Conservation (phyloP, 1,140 invertebrate genomes). For the Vollenhovia emeryi region DNA sequence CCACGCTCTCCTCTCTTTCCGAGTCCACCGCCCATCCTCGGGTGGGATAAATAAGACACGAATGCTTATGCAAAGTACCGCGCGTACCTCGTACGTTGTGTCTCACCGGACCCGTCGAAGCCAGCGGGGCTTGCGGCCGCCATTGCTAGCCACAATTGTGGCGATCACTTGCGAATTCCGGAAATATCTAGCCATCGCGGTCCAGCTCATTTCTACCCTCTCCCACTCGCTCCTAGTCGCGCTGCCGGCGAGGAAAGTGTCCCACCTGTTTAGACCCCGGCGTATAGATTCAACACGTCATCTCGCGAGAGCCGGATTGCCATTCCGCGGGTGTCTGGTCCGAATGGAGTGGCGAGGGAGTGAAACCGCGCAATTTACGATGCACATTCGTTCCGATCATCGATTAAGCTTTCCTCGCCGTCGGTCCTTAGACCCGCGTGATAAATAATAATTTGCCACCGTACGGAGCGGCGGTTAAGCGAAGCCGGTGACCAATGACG, state of each 20-base stretch:
- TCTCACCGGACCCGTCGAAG: neutral
- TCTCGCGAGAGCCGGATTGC: neutral
- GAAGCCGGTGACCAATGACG: conserved; percentile 26
- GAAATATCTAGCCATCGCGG: conserved; percentile 30
- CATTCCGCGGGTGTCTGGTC: neutral
- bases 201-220: conserved; percentile 21
- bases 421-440: conserved; percentile 21
- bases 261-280: neutral
- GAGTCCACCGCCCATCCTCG: neutral
- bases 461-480: conserved; percentile 50
- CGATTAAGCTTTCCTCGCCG: conserved; percentile 58
- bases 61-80: conserved; percentile 44
- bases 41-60: conserved; percentile 5
- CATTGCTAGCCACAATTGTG: conserved; percentile 42
- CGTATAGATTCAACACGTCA: conserved; percentile 2
- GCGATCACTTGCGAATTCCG: conserved; percentile 58
- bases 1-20: neutral
- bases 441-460: conserved; percentile 75
- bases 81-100: neutral
- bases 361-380: conserved; percentile 66
- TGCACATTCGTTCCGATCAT: conserved; percentile 62
- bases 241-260: neutral
- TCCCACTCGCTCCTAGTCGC: neutral
- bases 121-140: conserved; percentile 16
- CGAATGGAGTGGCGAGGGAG: neutral